Percentiles rank a stretch among this genome's conserved stretches.
Evolutionary conservation across 2,888 invertebrate genomes (phyloP).

Genomic region (Nemoura dubitans): DNA sequence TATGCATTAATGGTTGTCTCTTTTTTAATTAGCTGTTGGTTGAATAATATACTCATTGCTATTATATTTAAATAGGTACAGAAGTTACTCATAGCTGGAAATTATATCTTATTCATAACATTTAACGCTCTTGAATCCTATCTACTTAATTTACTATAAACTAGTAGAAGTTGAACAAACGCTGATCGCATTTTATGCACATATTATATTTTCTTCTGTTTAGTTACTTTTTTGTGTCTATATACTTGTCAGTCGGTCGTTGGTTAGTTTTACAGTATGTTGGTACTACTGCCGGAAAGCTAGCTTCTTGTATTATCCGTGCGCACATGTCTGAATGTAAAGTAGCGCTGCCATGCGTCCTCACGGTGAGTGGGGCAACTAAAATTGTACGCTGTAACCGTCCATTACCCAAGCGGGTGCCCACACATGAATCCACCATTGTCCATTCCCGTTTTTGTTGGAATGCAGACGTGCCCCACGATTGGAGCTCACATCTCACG

Average conservation of each 20-base stretch:
- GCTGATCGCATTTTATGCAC: constrained; percentile 7
- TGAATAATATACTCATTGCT: constrained; percentile 12
- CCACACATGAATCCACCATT: no score
- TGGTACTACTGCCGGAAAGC: not conserved
- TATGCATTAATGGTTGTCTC: not conserved
- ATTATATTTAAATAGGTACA: not conserved
- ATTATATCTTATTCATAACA: not conserved
- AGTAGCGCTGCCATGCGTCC: not conserved
- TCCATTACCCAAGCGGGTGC: not conserved
- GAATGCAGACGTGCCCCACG: no score
- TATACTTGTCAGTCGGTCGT: not conserved
- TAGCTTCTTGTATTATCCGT: not conserved
- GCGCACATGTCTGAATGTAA: not conserved
- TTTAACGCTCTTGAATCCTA: not conserved
- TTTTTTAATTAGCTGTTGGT: not conserved
- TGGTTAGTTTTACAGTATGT: not conserved
- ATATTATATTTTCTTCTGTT: not conserved
- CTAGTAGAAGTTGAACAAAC: not conserved
- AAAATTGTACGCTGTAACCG: not conserved
- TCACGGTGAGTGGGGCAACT: no score
- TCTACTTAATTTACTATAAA: not conserved
- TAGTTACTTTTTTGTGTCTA: not conserved
- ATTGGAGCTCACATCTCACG: no score
- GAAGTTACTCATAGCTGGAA: not conserved
- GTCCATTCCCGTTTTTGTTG: no score